phyloP scores from a whole-genome alignment of 30 jellyfish, hydroid and myxozoan species.

The Cassiopea xamachana region DNA sequence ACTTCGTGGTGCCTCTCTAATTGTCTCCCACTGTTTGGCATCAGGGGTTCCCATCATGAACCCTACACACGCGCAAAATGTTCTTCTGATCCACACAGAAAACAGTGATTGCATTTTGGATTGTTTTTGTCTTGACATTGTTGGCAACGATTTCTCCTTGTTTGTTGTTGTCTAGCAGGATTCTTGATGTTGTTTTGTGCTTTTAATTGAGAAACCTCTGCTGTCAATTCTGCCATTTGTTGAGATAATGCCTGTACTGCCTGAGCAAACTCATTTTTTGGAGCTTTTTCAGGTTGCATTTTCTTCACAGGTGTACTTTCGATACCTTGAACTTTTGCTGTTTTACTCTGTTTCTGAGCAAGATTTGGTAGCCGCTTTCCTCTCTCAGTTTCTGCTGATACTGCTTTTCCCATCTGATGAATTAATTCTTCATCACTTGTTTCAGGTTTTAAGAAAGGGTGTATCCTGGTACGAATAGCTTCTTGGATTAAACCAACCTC shows the following conservation, averaged over 20 bases:
- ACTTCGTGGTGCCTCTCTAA: too few species aligned
- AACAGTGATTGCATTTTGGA: conserved; percentile 17
- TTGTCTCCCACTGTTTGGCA: too few species aligned
- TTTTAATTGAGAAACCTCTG: conserved; percentile 24
- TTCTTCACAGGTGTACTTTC: not conserved
- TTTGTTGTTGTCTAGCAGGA: conserved; percentile 12
- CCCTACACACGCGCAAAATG: conserved; percentile 25
- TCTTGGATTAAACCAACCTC: conserved; percentile 47
- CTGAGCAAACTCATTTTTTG: not conserved
- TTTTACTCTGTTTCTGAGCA: not conserved
- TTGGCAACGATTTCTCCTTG: conserved; percentile 8
- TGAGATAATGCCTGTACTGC: conserved; percentile 22
- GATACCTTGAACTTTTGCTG: conserved; percentile 17
- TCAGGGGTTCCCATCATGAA: too few species aligned
- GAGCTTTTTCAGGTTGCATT: not conserved
- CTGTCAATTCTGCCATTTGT: conserved; percentile 21
- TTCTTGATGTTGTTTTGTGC: not conserved
- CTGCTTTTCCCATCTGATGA: conserved; percentile 28
- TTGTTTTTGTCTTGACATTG: conserved; percentile 6
- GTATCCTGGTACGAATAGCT: conserved; percentile 31
- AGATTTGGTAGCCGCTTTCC: not conserved
- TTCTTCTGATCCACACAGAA: not conserved
- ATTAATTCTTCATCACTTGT: conserved; percentile 20
- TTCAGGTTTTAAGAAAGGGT: conserved; percentile 26
- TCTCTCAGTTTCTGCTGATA: conserved; percentile 23